A percentile compares a stretch with the other conserved stretches of the same genome.
phyloP scores from a whole-genome alignment of 2,797 vertebrate species.

The Lacerta bilineata region DNA sequence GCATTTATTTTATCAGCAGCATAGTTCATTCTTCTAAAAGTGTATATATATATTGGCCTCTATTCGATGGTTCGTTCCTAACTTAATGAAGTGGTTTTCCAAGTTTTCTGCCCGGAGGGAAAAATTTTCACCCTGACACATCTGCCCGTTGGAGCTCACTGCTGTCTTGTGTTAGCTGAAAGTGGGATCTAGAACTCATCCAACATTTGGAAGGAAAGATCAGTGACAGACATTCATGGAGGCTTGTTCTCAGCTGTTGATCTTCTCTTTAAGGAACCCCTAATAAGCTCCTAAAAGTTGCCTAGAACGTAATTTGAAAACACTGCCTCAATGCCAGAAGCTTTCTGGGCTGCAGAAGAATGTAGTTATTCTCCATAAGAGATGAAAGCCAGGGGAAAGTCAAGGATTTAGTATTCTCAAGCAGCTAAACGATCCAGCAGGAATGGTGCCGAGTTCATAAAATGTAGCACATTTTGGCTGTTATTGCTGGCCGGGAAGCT shows the following conservation, averaged over 20 bases:
- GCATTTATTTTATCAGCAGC: conserved; percentile 76
- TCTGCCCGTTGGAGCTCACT: neutral
- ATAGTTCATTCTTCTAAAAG: conserved; percentile 61
- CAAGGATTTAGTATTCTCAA: conserved; percentile 46
- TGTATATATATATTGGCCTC: conserved; percentile 1
- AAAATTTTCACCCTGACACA: neutral
- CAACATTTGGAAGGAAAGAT: neutral
- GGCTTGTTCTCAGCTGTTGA: neutral
- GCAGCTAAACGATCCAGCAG: conserved; percentile 45
- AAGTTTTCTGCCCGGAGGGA: neutral
- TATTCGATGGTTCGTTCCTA: conserved; percentile 49
- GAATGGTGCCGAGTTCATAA: conserved; percentile 22
- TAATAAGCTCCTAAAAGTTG: neutral
- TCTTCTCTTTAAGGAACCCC: neutral
- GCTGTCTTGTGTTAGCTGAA: neutral
- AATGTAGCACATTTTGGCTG: conserved; percentile 39
- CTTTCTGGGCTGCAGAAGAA: conserved; percentile 52
- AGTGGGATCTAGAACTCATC: neutral
- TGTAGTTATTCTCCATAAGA: conserved; percentile 60
- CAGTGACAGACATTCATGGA: neutral
- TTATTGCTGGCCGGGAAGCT: conserved; percentile 47
- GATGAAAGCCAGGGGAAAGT: conserved; percentile 52
- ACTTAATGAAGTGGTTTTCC: conserved; percentile 32
- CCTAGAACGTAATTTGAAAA: conserved; percentile 12
- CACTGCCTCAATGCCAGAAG: conserved; percentile 50